phyloP scores from a whole-genome alignment of 1,140 invertebrate genomes.

The Goniozus legneri region DNA sequence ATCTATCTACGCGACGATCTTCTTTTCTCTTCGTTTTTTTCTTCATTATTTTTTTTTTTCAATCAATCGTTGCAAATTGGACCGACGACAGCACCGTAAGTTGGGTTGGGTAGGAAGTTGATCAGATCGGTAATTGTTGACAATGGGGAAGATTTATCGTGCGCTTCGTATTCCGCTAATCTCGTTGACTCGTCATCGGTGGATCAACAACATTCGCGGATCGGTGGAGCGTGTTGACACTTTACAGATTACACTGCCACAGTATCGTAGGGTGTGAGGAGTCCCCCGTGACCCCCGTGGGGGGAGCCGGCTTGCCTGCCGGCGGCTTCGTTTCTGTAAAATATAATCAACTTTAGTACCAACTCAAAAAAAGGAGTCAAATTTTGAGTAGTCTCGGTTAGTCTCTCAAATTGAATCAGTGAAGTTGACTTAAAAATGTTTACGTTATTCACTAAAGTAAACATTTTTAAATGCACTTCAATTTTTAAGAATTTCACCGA shows the following conservation, averaged over 20 bases:
- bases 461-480: no score
- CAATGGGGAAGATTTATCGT: constrained; percentile 27
- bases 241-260: constrained; percentile 94
- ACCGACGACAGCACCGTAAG: constrained; percentile 36
- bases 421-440: no score
- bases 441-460: no score
- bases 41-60: neutral
- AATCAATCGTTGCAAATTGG: constrained; percentile 37
- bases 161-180: constrained; percentile 25
- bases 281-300: constrained; percentile 71
- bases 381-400: no score
- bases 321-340: constrained; percentile 81
- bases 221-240: constrained; percentile 23
- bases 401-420: no score
- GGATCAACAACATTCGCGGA: constrained; percentile 25
- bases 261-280: constrained; percentile 92
- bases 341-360: no score
- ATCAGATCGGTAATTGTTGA: no score
- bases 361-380: no score
- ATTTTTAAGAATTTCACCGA: no score
- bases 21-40: neutral
- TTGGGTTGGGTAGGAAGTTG: no score
- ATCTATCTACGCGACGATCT: neutral
- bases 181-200: constrained; percentile 19
- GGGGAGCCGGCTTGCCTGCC: constrained; percentile 63